Evolutionary conservation across 1,140 invertebrate genomes (phyloP), one percentile per base, ranked within the genome.

Genomic region (Callitettix versicolor): DNA sequence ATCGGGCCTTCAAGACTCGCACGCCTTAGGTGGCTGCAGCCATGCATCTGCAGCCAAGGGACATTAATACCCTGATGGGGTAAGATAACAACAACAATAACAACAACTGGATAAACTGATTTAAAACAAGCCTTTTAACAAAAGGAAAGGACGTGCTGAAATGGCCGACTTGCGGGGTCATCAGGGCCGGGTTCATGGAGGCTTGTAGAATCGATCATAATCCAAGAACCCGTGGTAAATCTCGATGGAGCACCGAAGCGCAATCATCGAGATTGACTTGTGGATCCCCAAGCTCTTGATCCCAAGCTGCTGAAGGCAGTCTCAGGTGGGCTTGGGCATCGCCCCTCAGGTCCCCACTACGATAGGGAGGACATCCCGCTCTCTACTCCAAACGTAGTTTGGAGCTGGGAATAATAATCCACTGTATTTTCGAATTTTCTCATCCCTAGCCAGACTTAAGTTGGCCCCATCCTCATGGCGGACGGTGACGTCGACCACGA

Each of bases 261-360:
- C 40, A 41, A 41, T 46, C 12, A 46, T 40, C n/a, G 60, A 62
- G 4, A 68, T 64, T 1, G 65, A 67, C 15, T 48, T 42, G 9
- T 60, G 22, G 34, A 50, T n/a, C 44, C 61, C 49, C 4, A 24
- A 40, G 24, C 57, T 59, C 3, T 18, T 60, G 3, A 67, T 56
- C 3, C 61, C 59, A 11, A 67, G 51, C n/a, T 54, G 42, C 2
- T 26, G 42, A 7, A 68, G 54, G 11, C 46, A 48, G 1, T 21
- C 14, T 24, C 55, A 20, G 26, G 64, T 67, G n/a, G 41, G 52
- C 48, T 56, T 48, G 0, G 66, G 66, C 50, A 66, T 60, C 17
- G 62, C 60, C 41, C 66, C 67, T 56, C 67, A 57, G 30, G 62
- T 63, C 17, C 67, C 65, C 30, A 68, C 60, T 36, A 68, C 61